Conservation (phyloP, 1,140 invertebrate genomes). For the Limonius californicus region DNA sequence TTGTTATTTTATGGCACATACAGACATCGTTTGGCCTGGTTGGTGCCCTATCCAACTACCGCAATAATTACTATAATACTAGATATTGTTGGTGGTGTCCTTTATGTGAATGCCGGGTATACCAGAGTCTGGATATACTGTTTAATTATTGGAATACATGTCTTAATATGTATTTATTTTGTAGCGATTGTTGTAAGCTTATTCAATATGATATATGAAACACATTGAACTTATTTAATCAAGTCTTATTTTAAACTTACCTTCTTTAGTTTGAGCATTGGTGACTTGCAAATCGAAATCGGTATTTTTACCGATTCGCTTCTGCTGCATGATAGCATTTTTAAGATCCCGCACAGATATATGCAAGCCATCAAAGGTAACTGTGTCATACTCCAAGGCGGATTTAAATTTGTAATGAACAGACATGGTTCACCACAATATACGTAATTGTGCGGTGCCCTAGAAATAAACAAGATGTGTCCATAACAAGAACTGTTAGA, state of each 20-base stretch:
- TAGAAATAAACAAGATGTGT: not conserved
- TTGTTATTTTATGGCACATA: too few species aligned
- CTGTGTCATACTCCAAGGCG: slow-evolving; percentile 88
- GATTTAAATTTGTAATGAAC: slow-evolving; percentile 99
- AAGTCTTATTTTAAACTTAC: slow-evolving; percentile 51
- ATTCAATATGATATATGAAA: not conserved
- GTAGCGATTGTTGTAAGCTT: too few species aligned
- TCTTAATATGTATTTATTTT: too few species aligned
- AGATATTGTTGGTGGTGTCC: too few species aligned
- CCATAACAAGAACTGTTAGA: too few species aligned
- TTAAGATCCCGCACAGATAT: slow-evolving; percentile 94
- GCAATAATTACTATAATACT: too few species aligned
- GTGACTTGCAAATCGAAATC: slow-evolving; percentile 95
- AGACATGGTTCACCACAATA: slow-evolving; percentile 61
- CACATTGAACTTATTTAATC: not conserved
- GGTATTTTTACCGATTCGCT: slow-evolving; percentile 86
- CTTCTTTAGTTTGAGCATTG: slow-evolving; percentile 97
- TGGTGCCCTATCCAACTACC: too few species aligned
- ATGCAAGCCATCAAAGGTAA: slow-evolving; percentile 94
- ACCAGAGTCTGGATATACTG: too few species aligned
- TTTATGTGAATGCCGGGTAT: too few species aligned
- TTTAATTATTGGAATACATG: too few species aligned
- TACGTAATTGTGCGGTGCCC: not conserved
- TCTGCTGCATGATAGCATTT: slow-evolving; percentile 91
- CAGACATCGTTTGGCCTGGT: too few species aligned